Evolutionary conservation across 2,113 vertebrate species (phyloP), one percentile per base, ranked within the genome.

Genomic region (Dipodomys ordii): DNA sequence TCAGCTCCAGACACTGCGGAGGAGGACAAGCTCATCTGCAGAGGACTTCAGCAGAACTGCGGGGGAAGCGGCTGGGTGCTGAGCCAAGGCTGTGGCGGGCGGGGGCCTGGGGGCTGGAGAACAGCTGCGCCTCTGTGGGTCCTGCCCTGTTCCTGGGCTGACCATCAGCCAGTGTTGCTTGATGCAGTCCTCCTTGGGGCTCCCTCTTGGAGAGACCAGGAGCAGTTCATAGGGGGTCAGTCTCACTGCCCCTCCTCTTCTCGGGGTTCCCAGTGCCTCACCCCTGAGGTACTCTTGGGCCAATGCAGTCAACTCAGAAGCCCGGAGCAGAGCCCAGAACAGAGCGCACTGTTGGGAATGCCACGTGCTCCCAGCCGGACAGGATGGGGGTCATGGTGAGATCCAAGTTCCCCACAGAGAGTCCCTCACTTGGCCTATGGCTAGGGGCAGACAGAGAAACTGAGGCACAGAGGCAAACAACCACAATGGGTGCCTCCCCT

Each of bases 21-120:
- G 13, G 18, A 67, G 93, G 80, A 49, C 88, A 81, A 11, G 39
- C 49, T 9, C 82, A 93, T 81, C 86, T 95, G 89, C 79, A 68
- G 46, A 74, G 65, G 64, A 5, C 64, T 64, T 85, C 84, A 64
- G 71, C 73, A 71, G 82, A 85, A 79, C 49, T 15, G 30, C 10
- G 7, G 28, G 19, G 25, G 39, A 78, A n/a, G n/a, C 7, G 6
- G 32, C 65, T 46, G 12, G 68, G 39, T 30, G 11, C 28, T 6
- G 12, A 0, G 68, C 69, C 60, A 74, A n/a, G 57, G 28, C 72
- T 39, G 4, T 12, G 6, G 46, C 13, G 9, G 32, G 32, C 18
- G 8, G 7, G 27, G 44, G 65, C 65, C 46, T 7, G 22, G 27
- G 60, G 60, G 39, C 7, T 77, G 30, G 46, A 9, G 20, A 3